Percentiles rank a stretch among this genome's conserved stretches.
phyloP scores from a whole-genome alignment of 2,113 vertebrate genomes.

The Calonectris borealis region DNA sequence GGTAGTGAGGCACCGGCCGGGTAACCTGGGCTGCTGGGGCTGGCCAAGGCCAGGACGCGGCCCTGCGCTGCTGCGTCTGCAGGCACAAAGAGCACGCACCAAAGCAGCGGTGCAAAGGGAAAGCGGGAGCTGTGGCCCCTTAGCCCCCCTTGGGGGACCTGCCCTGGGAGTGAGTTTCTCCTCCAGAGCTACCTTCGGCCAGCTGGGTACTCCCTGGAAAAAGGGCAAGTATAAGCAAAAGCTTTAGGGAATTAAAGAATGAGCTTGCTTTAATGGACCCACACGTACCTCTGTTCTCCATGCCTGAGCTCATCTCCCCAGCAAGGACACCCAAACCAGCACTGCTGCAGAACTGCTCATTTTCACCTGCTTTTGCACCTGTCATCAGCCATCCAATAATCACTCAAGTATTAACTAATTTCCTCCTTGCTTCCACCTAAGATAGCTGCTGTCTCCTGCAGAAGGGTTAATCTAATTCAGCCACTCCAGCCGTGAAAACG shows the following conservation, averaged over 20 bases:
- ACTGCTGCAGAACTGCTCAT: accelerated
- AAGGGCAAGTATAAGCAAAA: background rate
- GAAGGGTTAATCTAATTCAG: slow-evolving; percentile 14
- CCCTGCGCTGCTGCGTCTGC: background rate
- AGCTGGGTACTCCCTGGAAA: background rate
- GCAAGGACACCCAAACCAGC: background rate
- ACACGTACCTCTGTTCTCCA: background rate
- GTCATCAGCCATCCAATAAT: background rate
- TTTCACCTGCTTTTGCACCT: background rate
- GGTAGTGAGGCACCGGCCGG: accelerated
- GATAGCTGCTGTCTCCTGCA: background rate
- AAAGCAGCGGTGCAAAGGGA: background rate
- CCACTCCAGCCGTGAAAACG: background rate
- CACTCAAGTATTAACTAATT: background rate
- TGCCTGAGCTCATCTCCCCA: background rate
- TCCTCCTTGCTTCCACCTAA: background rate
- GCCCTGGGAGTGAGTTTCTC: background rate
- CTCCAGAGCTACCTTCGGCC: background rate
- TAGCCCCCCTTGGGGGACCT: too few species aligned
- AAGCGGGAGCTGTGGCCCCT: background rate
- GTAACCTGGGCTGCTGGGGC: background rate
- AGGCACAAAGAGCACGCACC: accelerated
- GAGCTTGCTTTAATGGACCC: background rate
- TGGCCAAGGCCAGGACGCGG: accelerated
- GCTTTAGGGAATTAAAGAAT: accelerated